Percentiles rank a stretch among this genome's conserved stretches.
Evolutionary conservation across 2,888 invertebrate genomes (phyloP).

Genomic region (Drosophila barbarae): DNA sequence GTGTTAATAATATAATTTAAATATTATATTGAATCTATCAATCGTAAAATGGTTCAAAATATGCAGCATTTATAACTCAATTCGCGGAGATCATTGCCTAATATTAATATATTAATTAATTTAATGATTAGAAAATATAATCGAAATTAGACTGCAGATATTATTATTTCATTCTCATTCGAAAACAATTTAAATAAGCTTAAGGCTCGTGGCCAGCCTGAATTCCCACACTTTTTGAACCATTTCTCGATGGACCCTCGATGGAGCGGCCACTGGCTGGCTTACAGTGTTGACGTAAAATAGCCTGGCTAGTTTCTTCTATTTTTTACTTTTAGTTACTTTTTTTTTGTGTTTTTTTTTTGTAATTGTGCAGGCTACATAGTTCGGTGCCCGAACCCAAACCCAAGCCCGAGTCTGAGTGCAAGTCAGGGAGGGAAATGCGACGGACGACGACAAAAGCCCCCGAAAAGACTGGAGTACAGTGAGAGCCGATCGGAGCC

Average conservation of each 20-base stretch:
- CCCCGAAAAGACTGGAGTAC: conserved; percentile 51
- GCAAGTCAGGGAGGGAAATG: conserved; percentile 37
- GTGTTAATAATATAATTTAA: too few species aligned
- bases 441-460: conserved; percentile 34
- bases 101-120: neutral
- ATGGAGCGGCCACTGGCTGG: conserved; percentile 12
- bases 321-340: conserved; percentile 2
- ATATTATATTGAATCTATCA: too few species aligned
- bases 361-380: conserved; percentile 31
- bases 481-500: conserved; percentile 44
- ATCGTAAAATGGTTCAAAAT: too few species aligned
- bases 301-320: conserved; percentile 17
- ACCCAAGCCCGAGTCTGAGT: conserved; percentile 5
- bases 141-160: too few species aligned
- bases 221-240: neutral
- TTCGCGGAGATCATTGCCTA: too few species aligned
- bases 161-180: neutral
- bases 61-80: too few species aligned
- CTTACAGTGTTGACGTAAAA: conserved; percentile 42
- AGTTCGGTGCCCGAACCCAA: conserved; percentile 31
- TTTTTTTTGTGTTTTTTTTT: conserved; percentile 5
- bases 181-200: neutral
- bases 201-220: too few species aligned
- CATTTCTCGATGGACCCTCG: conserved; percentile 14
- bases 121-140: neutral